Base-by-base conservation (phyloP, 2,113 vertebrate species). In the Leuciscus idus region DNA sequence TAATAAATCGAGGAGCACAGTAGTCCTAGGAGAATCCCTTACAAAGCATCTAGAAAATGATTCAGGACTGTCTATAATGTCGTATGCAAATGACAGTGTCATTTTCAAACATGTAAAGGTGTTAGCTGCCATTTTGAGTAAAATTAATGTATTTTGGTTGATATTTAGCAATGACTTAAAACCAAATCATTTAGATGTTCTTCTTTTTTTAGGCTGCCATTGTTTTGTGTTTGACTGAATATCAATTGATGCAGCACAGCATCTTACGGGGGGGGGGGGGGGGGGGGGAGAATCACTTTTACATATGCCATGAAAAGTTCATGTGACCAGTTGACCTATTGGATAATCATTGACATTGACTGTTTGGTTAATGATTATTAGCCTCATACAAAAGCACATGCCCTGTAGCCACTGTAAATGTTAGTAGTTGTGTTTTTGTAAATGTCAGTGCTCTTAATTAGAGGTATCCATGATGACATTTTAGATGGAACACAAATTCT, bases 1-100 rank as follows among this genome's bases (percentile, higher is more conserved):
- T 93, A 95, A 95, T 95, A 95, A 97, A 93, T 91, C 92, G 82
- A 91, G 85, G 73, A 87, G 90, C 90, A 93, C 89, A 94, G 88
- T 87, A 50, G 88, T 95, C 91, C 92, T 89, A 78, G 88, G 92
- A 92, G 94, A 91, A 91, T 89, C 89, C 6, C 86, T 90, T 93
- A 76, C 55, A 89, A 87, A 91, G 83, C 87, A 87, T 91, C 88
- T 90, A 86, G 89, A 90, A 84, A 26, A 62, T 55, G 88, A 90
- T 88, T 89, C 81, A 80, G 81, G 76, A 86, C 84, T 48, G 81
- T 61, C 76, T 87, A 84, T 26, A 90, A 90, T 83, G 86, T 88
- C 62, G 12, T 19, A 72, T 23, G 21, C 33, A 39, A 70, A 39
- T 39, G 8, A 1, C 68, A 11, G 33, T 39, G 68, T 72, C 19